These are phyloP conservation scores for Papilio gigon DNA, from an alignment of 2,888 invertebrate species.

Conservation along the genomic window DNA sequence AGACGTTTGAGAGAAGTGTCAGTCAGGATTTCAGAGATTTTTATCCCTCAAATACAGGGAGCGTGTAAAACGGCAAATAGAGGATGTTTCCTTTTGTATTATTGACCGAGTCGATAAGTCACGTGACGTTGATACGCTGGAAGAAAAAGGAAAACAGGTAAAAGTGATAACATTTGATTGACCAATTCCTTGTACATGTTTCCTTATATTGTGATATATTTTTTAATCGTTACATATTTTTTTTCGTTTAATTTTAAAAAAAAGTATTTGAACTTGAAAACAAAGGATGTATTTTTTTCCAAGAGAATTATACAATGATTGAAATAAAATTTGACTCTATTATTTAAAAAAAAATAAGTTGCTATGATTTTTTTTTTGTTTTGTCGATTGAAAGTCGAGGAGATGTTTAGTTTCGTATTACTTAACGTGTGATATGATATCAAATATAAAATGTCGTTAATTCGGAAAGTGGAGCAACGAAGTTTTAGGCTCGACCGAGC, in stretches of 20 bases:
- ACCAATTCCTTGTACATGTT: not conserved
- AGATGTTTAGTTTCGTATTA: not conserved
- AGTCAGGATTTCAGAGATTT: not conserved
- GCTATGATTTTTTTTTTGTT: too few species aligned
- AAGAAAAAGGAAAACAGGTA: slow-evolving; percentile 13
- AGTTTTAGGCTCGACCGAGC: slow-evolving; percentile 30
- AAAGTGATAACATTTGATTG: not conserved
- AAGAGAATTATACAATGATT: too few species aligned
- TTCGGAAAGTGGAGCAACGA: slow-evolving; percentile 32
- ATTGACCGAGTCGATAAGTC: slow-evolving; percentile 1
- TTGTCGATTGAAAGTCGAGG: too few species aligned
- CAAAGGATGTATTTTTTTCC: too few species aligned
- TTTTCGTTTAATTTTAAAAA: too few species aligned
- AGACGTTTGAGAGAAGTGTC: not conserved
- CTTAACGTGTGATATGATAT: not conserved
- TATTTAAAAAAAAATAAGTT: too few species aligned
- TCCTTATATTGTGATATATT: not conserved
- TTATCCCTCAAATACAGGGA: not conserved
- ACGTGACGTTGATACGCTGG: slow-evolving; percentile 1
- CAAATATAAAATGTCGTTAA: slow-evolving; percentile 14
- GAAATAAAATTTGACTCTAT: too few species aligned
- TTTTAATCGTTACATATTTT: not conserved
- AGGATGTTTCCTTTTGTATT: not conserved
- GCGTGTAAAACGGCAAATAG: slow-evolving; percentile 1
- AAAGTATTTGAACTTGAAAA: too few species aligned